phyloP scores from a whole-genome alignment of 2,797 vertebrate genomes.

The Nyctalus aviator region DNA sequence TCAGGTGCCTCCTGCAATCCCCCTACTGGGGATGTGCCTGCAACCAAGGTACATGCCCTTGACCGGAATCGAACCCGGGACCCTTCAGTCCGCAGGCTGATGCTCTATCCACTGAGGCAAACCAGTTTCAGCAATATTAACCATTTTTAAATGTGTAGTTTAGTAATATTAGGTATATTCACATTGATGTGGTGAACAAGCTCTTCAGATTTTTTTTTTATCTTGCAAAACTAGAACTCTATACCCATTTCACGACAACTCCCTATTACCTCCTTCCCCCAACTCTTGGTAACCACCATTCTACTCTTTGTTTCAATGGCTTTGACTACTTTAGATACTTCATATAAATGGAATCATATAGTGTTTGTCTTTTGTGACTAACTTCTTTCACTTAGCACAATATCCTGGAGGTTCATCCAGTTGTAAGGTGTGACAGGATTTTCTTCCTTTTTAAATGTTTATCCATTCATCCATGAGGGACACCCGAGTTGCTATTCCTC shows the following conservation, averaged over 20 bases:
- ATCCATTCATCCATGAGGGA: background rate
- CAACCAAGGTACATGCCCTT: too few species aligned
- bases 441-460: constrained; percentile 42
- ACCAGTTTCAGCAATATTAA: background rate
- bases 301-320: background rate
- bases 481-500: background rate
- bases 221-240: background rate
- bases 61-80: too few species aligned
- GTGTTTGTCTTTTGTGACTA: constrained; percentile 34
- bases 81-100: too few species aligned
- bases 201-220: constrained; percentile 12
- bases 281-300: background rate
- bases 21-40: too few species aligned
- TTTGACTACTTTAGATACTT: background rate
- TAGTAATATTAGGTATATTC: background rate
- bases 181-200: background rate
- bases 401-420: background rate
- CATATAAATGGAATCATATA: background rate
- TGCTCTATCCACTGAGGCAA: too few species aligned
- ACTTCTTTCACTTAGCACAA: constrained; percentile 24
- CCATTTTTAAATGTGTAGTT: background rate
- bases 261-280: background rate
- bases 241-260: background rate
- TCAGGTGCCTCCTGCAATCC: too few species aligned
- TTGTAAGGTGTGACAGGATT: background rate